phyloP scores from a whole-genome alignment of 1,140 invertebrate genomes.

The Caenorhabditis elegans region DNA sequence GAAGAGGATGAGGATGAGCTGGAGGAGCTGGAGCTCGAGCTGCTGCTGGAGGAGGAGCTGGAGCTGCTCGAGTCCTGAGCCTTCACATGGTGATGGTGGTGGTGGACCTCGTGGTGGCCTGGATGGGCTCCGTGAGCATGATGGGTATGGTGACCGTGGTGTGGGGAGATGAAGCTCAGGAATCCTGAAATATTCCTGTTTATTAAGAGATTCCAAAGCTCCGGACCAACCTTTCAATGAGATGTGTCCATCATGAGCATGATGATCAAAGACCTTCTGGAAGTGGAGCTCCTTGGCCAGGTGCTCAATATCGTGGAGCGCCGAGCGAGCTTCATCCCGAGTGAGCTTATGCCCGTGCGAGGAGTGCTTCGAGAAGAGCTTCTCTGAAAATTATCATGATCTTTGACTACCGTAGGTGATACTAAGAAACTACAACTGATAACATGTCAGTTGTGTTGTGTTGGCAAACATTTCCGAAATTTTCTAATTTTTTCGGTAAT shows the following conservation, averaged over 20 bases:
- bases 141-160: background rate
- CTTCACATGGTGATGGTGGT: background rate
- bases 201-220: too few species aligned
- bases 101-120: background rate
- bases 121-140: background rate
- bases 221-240: background rate
- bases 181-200: background rate
- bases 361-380: background rate
- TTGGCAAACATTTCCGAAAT: too few species aligned
- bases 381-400: background rate
- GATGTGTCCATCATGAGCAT: background rate
- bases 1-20: background rate
- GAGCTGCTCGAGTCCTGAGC: background rate
- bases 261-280: slow-evolving; percentile 9
- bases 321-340: background rate
- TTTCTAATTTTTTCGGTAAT: too few species aligned
- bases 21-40: background rate
- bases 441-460: too few species aligned
- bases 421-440: background rate
- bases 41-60: background rate
- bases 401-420: background rate
- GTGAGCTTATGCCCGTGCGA: background rate
- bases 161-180: background rate
- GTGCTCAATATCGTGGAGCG: background rate
- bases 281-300: background rate